Base-by-base conservation (phyloP, 2,888 invertebrate species). In the Galeruca laticollis region DNA sequence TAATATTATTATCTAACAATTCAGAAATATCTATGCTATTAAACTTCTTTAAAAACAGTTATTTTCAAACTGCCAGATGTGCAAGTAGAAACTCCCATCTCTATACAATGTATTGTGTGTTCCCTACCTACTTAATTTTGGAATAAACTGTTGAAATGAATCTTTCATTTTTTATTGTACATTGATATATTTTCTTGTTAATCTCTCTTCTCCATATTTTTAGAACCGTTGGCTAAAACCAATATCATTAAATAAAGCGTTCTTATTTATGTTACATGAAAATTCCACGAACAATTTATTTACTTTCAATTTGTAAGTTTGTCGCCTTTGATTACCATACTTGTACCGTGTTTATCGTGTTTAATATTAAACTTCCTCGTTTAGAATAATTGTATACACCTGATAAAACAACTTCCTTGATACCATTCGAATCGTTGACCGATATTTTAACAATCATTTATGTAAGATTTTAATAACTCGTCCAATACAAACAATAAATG, bases 301-400 rank as follows among this genome's bases (percentile, higher is more conserved):
- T 20, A 52, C 43, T n/a, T 43, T 43, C 5, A n/a, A 43, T 21
- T 26, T 26, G 2, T 26, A 52, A 52, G n/a, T 52, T 21, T 52
- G 52, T 26, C 52, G 13, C 10, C 52, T 21, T 21, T 3, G 2
- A 52, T 52, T 31, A 21, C 51, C 21, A 21, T 51, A 51, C 20
- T 21, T 51, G 51, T 21, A 13, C 15, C 13, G n/a, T 26, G 52
- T 21, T 51, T 13, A 52, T 52, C 26, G 52, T 52, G 26, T 52
- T n/a, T 52, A 52, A 52, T 26, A 52, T 52, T 15, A 21, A 26
- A 52, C 52, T 52, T 52, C 52, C 52, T 52, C 21, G 52, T 52
- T 47, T 52, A 52, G 1, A 18, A 51, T 26, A 11, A 26, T n/a
- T 52, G 13, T n/a, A 52, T 6, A 52, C 13, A 47, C 43, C 43